A percentile compares a stretch with the other conserved stretches of the same genome.
These are phyloP conservation scores for Spermophilus dauricus DNA, from an alignment of 2,113 vertebrate species.

Conservation along the genomic window DNA sequence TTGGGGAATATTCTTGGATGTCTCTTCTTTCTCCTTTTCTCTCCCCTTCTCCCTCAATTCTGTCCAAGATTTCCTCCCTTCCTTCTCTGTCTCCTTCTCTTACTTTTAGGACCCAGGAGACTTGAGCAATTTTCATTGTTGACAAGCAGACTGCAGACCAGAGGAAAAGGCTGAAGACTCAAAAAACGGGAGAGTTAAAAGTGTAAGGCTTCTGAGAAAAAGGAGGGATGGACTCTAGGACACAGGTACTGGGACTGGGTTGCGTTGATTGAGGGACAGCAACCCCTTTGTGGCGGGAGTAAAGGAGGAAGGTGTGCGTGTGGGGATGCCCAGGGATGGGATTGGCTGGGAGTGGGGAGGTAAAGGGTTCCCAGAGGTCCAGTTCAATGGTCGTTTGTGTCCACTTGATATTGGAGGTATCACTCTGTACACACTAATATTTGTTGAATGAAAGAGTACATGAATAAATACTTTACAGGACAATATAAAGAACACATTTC, in stretches of 20 bases:
- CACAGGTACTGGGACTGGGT: background rate
- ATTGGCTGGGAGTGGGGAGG: background rate
- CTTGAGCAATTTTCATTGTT: background rate
- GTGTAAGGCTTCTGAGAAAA: background rate
- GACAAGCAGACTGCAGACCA: background rate
- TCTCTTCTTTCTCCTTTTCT: accelerated
- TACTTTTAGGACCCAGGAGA: background rate
- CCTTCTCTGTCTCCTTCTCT: no score
- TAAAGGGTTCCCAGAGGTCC: background rate
- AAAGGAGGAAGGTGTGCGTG: background rate
- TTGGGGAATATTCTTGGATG: background rate
- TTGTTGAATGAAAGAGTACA: background rate
- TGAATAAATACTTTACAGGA: background rate
- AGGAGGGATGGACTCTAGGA: background rate
- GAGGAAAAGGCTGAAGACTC: background rate
- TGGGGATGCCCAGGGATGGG: background rate
- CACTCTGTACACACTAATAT: background rate
- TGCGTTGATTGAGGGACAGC: background rate
- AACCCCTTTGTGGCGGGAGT: background rate
- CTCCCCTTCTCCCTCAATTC: background rate
- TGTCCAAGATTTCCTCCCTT: background rate
- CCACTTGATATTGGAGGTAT: background rate
- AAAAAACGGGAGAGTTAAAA: background rate
- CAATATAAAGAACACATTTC: background rate
- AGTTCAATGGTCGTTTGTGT: background rate